Base-by-base conservation (phyloP, 1,140 invertebrate species). In the Diorhabda carinulata region DNA sequence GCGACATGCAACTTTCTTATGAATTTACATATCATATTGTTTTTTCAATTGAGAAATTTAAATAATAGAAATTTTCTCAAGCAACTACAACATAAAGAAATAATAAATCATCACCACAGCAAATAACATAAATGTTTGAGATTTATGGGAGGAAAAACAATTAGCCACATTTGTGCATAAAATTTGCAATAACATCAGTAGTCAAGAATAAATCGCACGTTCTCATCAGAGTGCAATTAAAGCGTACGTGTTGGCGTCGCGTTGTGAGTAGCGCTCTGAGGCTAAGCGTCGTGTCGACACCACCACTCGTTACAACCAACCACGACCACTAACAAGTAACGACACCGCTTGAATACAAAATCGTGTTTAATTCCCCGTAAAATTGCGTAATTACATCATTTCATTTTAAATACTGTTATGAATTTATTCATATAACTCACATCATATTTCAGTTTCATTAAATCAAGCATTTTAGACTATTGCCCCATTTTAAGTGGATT, bases 181-280 rank as follows among this genome's bases (percentile, higher is more conserved):
- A 73, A 72, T 70, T 69, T 66, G 64, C 64, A 62, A 73, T 73
- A 71, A 73, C 72, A 71, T 64, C 64, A 66, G 66, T 45, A 67
- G 57, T 67, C 71, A 76, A 74, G 68, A 72, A 70, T 70, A 52
- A 67, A 74, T 70, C 67, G 72, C 72, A 74, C 74, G 74, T 76
- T 72, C 66, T 64, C 74, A 72, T 74, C 73, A 76, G 70, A 57
- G 69, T 67, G 74, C 74, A 76, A 76, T 76, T 76, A 76, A 72
- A 64, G 65, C 68, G 70, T 74, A 76, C 74, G 74, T 76, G 74
- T 76, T 76, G 70, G 73, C 74, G 74, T 76, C 72, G 74, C 73
- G 70, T 64, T 68, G 72, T 56, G 69, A 72, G 66, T 76, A 59
- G 61, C 62, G 60, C 69, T 58, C 67, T 60, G 64, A 70, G 57